Percentiles rank a stretch among this genome's conserved stretches.
phyloP scores from a whole-genome alignment of 2,797 vertebrate genomes.

The Notoglanidium macrostoma region DNA sequence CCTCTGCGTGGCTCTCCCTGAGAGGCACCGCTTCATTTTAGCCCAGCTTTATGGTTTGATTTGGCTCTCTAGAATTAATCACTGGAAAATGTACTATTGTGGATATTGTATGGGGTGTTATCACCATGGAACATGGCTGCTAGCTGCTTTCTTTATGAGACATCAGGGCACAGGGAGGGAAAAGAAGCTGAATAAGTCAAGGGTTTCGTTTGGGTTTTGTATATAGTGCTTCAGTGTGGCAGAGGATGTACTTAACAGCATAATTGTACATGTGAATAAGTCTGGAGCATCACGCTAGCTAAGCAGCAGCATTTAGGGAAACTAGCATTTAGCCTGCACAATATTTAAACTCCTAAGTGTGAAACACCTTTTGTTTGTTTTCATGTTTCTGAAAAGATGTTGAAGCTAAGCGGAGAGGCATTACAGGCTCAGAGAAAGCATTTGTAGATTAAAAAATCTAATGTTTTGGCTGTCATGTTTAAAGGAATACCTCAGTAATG shows the following conservation, averaged over 20 bases:
- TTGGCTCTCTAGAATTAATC: slow-evolving; percentile 46
- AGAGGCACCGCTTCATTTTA: slow-evolving; percentile 35
- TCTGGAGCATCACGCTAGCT: neutral
- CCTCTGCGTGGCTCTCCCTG: slow-evolving; percentile 9
- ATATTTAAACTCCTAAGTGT: neutral
- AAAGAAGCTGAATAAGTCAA: slow-evolving; percentile 29
- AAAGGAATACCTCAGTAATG: neutral
- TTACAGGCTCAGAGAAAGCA: neutral
- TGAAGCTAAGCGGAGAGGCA: neutral
- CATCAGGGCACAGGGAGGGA: slow-evolving; percentile 14
- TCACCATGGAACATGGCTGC: slow-evolving; percentile 37
- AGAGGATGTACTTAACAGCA: slow-evolving; percentile 39
- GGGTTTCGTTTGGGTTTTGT: slow-evolving; percentile 25
- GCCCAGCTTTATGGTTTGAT: slow-evolving; percentile 26
- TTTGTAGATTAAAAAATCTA: neutral
- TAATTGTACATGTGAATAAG: slow-evolving; percentile 41
- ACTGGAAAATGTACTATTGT: slow-evolving; percentile 45
- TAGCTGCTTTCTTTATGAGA: slow-evolving; percentile 33
- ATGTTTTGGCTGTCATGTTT: neutral
- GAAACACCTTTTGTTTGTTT: slow-evolving; percentile 12
- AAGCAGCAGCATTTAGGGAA: slow-evolving; percentile 15
- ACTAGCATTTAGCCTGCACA: neutral
- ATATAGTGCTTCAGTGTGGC: slow-evolving; percentile 25
- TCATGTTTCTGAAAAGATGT: slow-evolving; percentile 19
- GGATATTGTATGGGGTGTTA: slow-evolving; percentile 42